Conservation (phyloP, 2,797 vertebrate species). For the Oreochromis mossambicus region DNA sequence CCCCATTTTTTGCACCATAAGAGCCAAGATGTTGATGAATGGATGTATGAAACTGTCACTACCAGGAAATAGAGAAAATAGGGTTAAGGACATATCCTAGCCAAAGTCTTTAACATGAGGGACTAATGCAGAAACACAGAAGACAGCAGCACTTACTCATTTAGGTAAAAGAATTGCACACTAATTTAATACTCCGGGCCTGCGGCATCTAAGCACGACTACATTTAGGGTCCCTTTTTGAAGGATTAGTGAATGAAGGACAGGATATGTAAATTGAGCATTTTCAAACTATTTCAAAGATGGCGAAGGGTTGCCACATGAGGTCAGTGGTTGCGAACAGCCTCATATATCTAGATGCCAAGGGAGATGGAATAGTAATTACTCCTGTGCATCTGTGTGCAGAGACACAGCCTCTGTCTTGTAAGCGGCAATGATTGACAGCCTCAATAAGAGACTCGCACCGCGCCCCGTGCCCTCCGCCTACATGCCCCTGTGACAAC, state of each 20-base stretch:
- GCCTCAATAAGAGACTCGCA: slow-evolving; percentile 69
- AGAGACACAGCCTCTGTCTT: slow-evolving; percentile 57
- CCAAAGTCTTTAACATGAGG: slow-evolving; percentile 19
- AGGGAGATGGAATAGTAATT: slow-evolving; percentile 73
- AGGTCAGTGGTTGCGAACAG: slow-evolving; percentile 64
- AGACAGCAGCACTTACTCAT: not conserved
- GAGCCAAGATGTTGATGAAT: slow-evolving; percentile 77
- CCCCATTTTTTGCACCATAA: slow-evolving; percentile 74
- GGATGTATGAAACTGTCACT: slow-evolving; percentile 66
- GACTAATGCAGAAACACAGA: slow-evolving; percentile 3
- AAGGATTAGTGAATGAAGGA: slow-evolving; percentile 63
- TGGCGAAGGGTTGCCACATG: slow-evolving; percentile 48
- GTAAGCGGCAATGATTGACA: slow-evolving; percentile 72
- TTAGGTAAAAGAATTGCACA: not conserved
- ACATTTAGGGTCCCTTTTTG: slow-evolving; percentile 2
- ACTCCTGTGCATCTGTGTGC: slow-evolving; percentile 63
- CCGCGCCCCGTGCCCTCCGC: slow-evolving; percentile 49
- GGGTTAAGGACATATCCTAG: slow-evolving; percentile 67
- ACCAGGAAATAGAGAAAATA: slow-evolving; percentile 56
- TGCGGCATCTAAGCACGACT: not conserved
- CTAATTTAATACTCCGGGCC: not conserved
- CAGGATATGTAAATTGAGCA: slow-evolving; percentile 66
- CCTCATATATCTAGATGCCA: slow-evolving; percentile 71
- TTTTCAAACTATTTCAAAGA: slow-evolving; percentile 64
- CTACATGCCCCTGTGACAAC: slow-evolving; percentile 49